Conservation (phyloP, 2,888 invertebrate genomes). For the Troides aeacus region DNA sequence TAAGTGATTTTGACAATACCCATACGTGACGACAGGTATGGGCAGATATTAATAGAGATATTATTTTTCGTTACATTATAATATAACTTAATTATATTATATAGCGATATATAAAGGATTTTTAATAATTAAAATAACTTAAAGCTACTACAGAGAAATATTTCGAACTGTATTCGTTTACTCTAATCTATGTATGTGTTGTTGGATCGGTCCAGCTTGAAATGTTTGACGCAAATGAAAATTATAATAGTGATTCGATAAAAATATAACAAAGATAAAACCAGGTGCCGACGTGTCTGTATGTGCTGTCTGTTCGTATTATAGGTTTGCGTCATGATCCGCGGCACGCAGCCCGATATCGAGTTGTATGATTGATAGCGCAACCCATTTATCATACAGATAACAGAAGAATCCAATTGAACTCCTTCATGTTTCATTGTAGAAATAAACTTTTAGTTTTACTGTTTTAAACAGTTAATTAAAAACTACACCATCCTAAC, state of each 20-base stretch:
- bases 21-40: no score
- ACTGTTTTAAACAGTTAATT: background rate
- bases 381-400: constrained; percentile 19
- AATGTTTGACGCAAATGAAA: no score
- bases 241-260: constrained; percentile 11
- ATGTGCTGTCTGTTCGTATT: constrained; percentile 36
- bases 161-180: no score
- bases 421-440: background rate
- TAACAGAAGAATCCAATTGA: constrained; percentile 6
- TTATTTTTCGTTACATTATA: no score
- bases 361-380: constrained; percentile 25
- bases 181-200: no score
- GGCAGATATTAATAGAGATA: no score
- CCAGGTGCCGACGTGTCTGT: constrained; percentile 40
- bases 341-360: constrained; percentile 27
- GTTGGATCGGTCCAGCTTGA: no score
- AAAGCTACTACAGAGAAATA: no score
- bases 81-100: no score
- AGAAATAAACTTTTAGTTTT: background rate
- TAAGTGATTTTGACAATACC: no score
- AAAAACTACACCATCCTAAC: background rate
- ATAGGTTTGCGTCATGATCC: constrained; percentile 29
- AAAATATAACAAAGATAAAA: constrained; percentile 21
- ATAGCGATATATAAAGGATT: no score
- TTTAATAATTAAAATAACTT: no score